Conservation (phyloP, 2,113 vertebrate species). For the Pterocles orientalis region DNA sequence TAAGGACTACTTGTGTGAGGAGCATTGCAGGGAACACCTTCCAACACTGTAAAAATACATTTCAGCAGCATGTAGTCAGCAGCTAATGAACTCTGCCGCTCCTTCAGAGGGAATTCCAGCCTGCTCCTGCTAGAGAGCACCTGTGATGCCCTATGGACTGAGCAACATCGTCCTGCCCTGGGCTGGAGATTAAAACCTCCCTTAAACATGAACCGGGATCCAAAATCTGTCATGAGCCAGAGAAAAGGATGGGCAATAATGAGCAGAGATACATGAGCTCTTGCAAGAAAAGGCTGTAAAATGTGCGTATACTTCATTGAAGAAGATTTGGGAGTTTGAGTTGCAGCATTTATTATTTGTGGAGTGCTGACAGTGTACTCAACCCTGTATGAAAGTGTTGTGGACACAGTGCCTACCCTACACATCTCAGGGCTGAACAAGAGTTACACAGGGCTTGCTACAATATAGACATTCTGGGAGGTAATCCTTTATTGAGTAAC, state of each 20-base stretch:
- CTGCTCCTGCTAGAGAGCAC: neutral
- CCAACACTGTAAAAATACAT: neutral
- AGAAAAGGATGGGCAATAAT: neutral
- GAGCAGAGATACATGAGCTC: neutral
- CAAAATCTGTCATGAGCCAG: neutral
- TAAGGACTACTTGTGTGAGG: neutral
- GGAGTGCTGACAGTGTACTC: no score
- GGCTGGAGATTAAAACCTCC: neutral
- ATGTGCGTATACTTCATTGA: neutral
- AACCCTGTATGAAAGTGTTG: accelerated
- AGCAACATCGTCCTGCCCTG: neutral
- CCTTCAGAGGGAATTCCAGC: neutral
- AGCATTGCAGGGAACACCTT: neutral
- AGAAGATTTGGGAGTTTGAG: neutral
- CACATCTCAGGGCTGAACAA: neutral
- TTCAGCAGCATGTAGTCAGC: neutral
- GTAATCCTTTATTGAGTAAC: neutral
- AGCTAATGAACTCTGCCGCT: neutral
- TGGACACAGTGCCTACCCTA: neutral
- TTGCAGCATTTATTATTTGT: neutral
- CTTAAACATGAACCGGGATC: neutral
- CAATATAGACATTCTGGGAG: accelerated
- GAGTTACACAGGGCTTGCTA: neutral
- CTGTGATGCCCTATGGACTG: neutral
- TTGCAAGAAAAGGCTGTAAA: neutral